Evolutionary conservation across 2,113 vertebrate genomes (phyloP).

Genomic region (Lipophrys pholis): DNA sequence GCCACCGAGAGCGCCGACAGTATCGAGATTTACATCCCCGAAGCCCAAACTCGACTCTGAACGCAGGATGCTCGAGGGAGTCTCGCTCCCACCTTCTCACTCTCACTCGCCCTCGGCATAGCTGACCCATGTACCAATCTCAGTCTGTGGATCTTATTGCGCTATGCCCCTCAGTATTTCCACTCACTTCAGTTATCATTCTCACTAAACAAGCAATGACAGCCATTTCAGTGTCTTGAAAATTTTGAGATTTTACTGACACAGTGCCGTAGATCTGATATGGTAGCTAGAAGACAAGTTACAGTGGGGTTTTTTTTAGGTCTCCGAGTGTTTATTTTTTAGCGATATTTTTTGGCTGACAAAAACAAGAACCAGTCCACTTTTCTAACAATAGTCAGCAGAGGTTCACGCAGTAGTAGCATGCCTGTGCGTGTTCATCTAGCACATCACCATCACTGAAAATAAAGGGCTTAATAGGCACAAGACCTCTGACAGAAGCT

Average conservation of each 20-base stretch:
- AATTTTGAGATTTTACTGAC: slow-evolving; percentile 56
- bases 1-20: slow-evolving; percentile 99
- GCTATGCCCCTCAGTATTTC: slow-evolving; percentile 33
- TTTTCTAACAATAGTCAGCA: slow-evolving; percentile 46
- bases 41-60: slow-evolving; percentile 99
- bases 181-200: slow-evolving; percentile 41
- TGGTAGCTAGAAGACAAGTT: slow-evolving; percentile 51
- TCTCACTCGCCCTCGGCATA: background rate
- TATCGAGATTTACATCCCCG: slow-evolving; percentile 99
- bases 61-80: slow-evolving; percentile 6
- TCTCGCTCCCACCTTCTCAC: slow-evolving; percentile 18
- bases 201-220: slow-evolving; percentile 66
- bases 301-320: slow-evolving; percentile 9
- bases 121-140: slow-evolving; percentile 26
- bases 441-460: slow-evolving; percentile 65
- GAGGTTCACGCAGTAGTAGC: slow-evolving; percentile 67
- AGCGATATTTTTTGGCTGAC: slow-evolving; percentile 40
- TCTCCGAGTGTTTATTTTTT: slow-evolving; percentile 40
- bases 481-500: slow-evolving; percentile 69
- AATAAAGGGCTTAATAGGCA: slow-evolving; percentile 83
- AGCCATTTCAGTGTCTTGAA: slow-evolving; percentile 75
- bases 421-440: slow-evolving; percentile 73
- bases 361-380: slow-evolving; percentile 31
- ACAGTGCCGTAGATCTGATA: slow-evolving; percentile 60
- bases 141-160: slow-evolving; percentile 44